Percentiles rank a stretch among this genome's conserved stretches.
Evolutionary conservation across 2,888 invertebrate genomes (phyloP).

Genomic region (Acrocyrtus sp.): DNA sequence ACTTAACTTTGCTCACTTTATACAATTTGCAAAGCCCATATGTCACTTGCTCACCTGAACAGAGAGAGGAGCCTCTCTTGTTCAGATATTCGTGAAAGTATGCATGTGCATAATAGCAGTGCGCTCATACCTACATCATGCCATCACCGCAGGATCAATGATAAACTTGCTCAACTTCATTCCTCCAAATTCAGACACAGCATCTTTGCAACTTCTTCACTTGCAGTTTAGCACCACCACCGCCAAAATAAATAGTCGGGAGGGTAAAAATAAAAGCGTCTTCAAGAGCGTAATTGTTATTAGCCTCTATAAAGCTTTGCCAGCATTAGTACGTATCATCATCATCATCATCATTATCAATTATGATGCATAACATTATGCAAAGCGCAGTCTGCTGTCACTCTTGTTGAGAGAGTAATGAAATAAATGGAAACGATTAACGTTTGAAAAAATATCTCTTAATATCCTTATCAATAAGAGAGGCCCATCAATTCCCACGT

Average conservation of each 20-base stretch:
- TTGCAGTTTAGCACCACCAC: background rate
- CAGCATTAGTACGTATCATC: background rate
- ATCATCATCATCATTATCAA: background rate
- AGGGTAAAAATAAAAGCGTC: slow-evolving; percentile 37
- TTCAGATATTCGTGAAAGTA: background rate
- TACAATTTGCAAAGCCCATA: slow-evolving; percentile 15
- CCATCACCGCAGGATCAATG: background rate
- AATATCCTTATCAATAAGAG: no score
- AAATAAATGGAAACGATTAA: background rate
- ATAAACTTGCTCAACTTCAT: slow-evolving; percentile 25
- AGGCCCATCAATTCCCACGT: no score
- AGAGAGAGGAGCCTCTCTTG: background rate
- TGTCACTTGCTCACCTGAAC: slow-evolving; percentile 17
- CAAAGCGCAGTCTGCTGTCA: background rate
- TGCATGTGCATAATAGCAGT: background rate
- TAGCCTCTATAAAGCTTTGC: slow-evolving; percentile 16
- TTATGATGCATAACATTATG: background rate
- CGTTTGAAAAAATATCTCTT: background rate
- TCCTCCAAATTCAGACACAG: slow-evolving; percentile 12
- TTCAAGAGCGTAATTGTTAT: slow-evolving; percentile 38
- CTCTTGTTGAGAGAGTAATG: background rate
- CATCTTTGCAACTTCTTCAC: background rate
- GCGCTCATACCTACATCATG: background rate
- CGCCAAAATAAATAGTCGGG: slow-evolving; percentile 23
- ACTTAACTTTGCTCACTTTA: background rate